These are phyloP conservation scores for Helleia helle DNA, from an alignment of 2,888 invertebrate species.

Conservation along the genomic window DNA sequence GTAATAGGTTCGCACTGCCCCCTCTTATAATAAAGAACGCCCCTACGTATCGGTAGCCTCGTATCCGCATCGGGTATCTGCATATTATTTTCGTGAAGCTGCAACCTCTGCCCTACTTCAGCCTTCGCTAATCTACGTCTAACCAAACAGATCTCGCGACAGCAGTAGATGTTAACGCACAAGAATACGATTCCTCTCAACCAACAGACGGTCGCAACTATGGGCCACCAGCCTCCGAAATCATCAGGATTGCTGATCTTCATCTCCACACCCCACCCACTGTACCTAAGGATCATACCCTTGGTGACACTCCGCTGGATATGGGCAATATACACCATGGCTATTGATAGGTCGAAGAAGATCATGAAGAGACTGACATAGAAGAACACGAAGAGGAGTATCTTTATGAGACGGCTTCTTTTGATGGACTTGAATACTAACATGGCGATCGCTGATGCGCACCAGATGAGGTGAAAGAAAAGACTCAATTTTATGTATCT, in stretches of 20 bases:
- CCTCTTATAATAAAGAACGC: conserved; percentile 32
- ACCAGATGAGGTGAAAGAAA: conserved; percentile 38
- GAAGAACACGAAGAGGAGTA: conserved; percentile 29
- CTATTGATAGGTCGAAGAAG: conserved; percentile 51
- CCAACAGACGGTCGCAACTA: conserved; percentile 42
- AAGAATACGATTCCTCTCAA: conserved; percentile 39
- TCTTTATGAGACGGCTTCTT: conserved; percentile 24
- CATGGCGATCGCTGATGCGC: conserved; percentile 29
- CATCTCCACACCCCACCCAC: conserved; percentile 47
- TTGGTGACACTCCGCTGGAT: conserved; percentile 49
- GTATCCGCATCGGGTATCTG: conserved; percentile 38
- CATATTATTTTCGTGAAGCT: conserved; percentile 23
- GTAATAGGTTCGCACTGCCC: conserved; percentile 31
- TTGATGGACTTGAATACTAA: conserved; percentile 22
- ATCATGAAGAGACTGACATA: conserved; percentile 29
- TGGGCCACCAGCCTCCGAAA: conserved; percentile 54
- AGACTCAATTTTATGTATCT: conserved; percentile 43
- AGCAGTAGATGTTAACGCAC: conserved; percentile 38
- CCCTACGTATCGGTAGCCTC: conserved; percentile 14
- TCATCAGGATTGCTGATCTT: conserved; percentile 32
- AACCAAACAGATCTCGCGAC: conserved; percentile 31
- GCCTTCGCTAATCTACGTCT: conserved; percentile 29
- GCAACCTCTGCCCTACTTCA: conserved; percentile 29
- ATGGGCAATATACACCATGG: conserved; percentile 44
- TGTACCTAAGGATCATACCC: conserved; percentile 49